These are phyloP conservation scores for Tholera decimalis DNA, from an alignment of 2,888 invertebrate species.

Conservation along the genomic window DNA sequence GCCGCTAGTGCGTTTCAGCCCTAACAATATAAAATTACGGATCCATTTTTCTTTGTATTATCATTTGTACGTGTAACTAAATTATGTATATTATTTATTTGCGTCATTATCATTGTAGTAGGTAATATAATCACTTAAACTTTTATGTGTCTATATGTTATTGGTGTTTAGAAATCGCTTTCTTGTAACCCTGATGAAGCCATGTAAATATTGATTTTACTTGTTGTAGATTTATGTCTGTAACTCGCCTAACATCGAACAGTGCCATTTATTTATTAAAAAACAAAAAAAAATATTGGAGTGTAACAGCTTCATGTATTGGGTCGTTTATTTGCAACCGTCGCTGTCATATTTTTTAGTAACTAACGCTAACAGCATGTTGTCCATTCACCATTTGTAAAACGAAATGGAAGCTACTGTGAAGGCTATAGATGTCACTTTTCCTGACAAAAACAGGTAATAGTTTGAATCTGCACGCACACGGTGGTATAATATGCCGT, in stretches of 20 bases:
- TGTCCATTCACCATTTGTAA: not conserved
- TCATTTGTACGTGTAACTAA: not conserved
- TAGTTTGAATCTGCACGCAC: too few relatives aligned
- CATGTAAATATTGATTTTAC: not conserved
- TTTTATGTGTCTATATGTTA: not conserved
- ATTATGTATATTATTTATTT: constrained; percentile 5
- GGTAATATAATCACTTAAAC: not conserved
- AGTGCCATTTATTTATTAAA: constrained; percentile 50
- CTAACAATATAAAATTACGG: not conserved
- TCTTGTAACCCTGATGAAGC: constrained; percentile 2
- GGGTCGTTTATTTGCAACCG: not conserved
- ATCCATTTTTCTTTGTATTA: not conserved
- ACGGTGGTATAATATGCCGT: too few relatives aligned
- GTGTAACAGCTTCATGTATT: not conserved
- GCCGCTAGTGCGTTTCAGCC: too few relatives aligned
- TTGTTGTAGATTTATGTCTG: not conserved
- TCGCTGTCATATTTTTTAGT: not conserved
- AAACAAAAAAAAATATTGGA: not conserved
- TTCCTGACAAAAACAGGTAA: too few relatives aligned
- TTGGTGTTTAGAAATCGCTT: not conserved
- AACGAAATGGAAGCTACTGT: too few relatives aligned
- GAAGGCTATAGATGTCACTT: too few relatives aligned
- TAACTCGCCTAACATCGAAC: constrained; percentile 37
- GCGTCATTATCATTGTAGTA: not conserved
- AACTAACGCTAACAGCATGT: not conserved